A percentile compares a stretch with the other conserved stretches of the same genome.
Evolutionary conservation across 2,888 invertebrate species (phyloP).

Genomic region (Sminthurinus aureus): DNA sequence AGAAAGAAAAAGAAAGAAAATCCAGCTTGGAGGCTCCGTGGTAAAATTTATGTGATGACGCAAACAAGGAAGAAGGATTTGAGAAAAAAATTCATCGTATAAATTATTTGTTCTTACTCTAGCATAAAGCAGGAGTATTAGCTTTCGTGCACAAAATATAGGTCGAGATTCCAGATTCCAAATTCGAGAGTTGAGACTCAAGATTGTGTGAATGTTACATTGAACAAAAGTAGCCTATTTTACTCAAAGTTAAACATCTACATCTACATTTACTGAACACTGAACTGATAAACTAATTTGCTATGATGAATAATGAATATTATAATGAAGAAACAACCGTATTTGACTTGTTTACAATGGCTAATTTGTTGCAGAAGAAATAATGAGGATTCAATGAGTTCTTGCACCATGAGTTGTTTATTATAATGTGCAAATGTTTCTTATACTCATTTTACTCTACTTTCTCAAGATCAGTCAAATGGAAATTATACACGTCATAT

Average conservation of each 20-base stretch:
- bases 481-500: too few relatives aligned
- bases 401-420: too few relatives aligned
- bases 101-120: background rate
- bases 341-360: background rate
- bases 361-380: conserved; percentile 19
- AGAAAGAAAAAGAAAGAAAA: background rate
- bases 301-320: background rate
- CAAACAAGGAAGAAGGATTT: background rate
- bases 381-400: conserved; percentile 20
- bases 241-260: too few relatives aligned
- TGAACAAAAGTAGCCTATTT: background rate
- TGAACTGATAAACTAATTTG: background rate
- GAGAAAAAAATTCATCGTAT: background rate
- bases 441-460: too few relatives aligned
- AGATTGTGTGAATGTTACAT: background rate
- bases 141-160: too few relatives aligned
- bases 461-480: too few relatives aligned
- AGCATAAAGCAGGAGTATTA: too few relatives aligned
- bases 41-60: background rate
- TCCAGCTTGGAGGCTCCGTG: background rate
- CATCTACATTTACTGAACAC: background rate
- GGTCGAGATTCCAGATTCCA: too few relatives aligned
- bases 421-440: too few relatives aligned
- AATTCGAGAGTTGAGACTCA: background rate
- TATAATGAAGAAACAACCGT: background rate